phyloP scores from a whole-genome alignment of 1,140 invertebrate species.

The Pseudomyrmex sp. region DNA sequence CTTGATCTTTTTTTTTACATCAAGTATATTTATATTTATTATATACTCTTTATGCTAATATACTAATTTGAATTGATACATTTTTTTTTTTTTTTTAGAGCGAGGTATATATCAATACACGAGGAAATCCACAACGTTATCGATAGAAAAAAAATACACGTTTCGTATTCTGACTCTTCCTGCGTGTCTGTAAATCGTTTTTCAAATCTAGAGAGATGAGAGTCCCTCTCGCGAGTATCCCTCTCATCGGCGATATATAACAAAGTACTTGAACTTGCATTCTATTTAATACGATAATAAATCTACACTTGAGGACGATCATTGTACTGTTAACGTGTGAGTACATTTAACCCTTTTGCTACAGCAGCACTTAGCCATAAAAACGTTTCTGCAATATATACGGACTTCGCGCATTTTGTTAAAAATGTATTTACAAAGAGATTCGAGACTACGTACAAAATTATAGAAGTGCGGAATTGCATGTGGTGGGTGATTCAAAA shows the following conservation, averaged over 20 bases:
- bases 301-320: not conserved
- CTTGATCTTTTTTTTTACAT: not conserved
- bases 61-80: slow-evolving; percentile 57
- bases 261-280: not conserved
- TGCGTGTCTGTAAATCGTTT: slow-evolving; percentile 11
- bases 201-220: not conserved
- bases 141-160: slow-evolving; percentile 8
- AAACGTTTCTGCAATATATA: too few relatives aligned
- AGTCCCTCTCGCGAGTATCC: not conserved
- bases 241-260: not conserved
- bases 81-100: slow-evolving; percentile 16
- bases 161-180: not conserved
- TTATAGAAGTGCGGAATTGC: too few relatives aligned
- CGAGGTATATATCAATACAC: slow-evolving; percentile 39
- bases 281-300: not conserved
- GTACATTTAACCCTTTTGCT: not conserved
- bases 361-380: too few relatives aligned
- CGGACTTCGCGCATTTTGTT: too few relatives aligned
- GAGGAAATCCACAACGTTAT: slow-evolving; percentile 18
- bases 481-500: too few relatives aligned
- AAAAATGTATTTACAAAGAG: too few relatives aligned
- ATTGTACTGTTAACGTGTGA: not conserved
- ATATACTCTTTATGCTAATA: slow-evolving; percentile 10
- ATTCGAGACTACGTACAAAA: too few relatives aligned
- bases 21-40: not conserved